These are phyloP conservation scores for Porphyrio hochstetteri DNA, from an alignment of 2,113 vertebrate genomes.

Conservation along the genomic window DNA sequence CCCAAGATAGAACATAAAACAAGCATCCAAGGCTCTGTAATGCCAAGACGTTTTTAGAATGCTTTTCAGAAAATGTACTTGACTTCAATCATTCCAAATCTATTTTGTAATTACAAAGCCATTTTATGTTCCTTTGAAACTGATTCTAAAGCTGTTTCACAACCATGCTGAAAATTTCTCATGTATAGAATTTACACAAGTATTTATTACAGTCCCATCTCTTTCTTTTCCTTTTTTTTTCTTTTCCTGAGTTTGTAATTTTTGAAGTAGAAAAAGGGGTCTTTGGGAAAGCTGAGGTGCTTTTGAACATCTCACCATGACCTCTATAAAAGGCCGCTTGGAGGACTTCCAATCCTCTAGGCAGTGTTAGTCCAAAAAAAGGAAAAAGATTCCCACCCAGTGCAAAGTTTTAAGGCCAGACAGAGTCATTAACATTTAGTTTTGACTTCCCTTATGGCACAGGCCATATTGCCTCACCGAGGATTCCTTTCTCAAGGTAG, in stretches of 20 bases:
- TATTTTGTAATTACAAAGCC: conserved; percentile 49
- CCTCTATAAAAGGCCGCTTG: not conserved
- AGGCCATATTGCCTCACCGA: not conserved
- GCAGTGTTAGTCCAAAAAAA: not conserved
- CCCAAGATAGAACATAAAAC: conserved; percentile 38
- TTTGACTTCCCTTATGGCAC: not conserved
- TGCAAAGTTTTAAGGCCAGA: not conserved
- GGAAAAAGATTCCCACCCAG: not conserved
- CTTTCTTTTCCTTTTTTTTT: not conserved
- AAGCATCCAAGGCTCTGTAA: conserved; percentile 7
- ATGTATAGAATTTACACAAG: not conserved
- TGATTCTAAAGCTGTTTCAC: conserved; percentile 9
- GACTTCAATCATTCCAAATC: conserved; percentile 35
- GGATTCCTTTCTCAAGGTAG: not conserved
- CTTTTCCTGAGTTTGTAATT: not conserved
- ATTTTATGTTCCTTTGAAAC: conserved; percentile 52
- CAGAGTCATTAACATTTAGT: not conserved
- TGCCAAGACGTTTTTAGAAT: not conserved
- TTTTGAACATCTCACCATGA: not conserved
- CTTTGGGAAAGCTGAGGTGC: not conserved
- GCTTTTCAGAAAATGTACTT: conserved; percentile 16
- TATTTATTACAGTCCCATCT: not conserved
- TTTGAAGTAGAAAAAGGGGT: not conserved
- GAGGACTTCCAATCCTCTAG: not conserved
- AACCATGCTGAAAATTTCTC: not conserved